Evolutionary conservation across 2,888 invertebrate species (phyloP).

Genomic region (Ganaspis brasiliensis): DNA sequence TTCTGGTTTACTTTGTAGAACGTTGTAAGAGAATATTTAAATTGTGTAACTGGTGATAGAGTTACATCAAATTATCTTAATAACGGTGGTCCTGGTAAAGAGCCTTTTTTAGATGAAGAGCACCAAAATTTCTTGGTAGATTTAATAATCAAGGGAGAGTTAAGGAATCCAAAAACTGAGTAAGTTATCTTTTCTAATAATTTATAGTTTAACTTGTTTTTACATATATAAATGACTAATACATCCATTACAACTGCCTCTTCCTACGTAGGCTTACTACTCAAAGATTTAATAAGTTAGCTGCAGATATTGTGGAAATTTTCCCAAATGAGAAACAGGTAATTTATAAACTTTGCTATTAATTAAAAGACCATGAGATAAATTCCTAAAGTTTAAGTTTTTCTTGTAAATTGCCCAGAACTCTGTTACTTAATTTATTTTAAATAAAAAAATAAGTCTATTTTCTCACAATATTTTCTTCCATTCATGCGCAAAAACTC

Average conservation of each 20-base stretch:
- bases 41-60: not conserved
- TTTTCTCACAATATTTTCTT: too few relatives aligned
- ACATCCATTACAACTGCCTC: not conserved
- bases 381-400: too few relatives aligned
- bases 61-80: not conserved
- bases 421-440: too few relatives aligned
- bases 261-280: not conserved
- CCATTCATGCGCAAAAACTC: too few relatives aligned
- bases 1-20: constrained; percentile 2
- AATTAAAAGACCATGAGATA: too few relatives aligned
- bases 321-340: not conserved
- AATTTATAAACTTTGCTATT: too few relatives aligned
- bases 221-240: too few relatives aligned
- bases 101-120: not conserved
- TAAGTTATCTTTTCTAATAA: not conserved
- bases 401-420: too few relatives aligned
- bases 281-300: not conserved
- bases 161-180: not conserved
- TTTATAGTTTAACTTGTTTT: not conserved
- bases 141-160: not conserved
- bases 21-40: not conserved
- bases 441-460: too few relatives aligned
- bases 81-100: not conserved
- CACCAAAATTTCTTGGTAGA: constrained; percentile 2
- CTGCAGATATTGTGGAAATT: not conserved